Evolutionary conservation across 2,888 invertebrate species (phyloP).

Genomic region (Galerucella pusilla): DNA sequence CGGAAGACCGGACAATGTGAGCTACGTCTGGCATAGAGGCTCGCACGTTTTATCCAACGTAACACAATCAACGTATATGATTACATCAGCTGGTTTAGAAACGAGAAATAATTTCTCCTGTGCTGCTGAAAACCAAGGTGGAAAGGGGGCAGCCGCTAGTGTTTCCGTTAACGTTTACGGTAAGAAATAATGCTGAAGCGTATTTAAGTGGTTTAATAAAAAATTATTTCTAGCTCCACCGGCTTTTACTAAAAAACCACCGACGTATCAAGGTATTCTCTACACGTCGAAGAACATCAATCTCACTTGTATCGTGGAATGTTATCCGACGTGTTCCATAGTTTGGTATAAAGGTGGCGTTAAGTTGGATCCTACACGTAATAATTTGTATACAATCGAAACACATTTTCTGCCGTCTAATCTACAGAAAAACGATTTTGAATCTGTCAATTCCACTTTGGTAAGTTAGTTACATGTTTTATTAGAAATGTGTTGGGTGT

Average conservation of each 20-base stretch:
- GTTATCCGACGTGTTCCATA: conserved; percentile 86
- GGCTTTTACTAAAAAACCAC: conserved; percentile 85
- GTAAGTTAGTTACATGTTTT: conserved; percentile 65
- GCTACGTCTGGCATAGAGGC: conserved; percentile 85
- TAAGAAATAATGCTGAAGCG: conserved; percentile 57
- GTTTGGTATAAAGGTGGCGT: conserved; percentile 85
- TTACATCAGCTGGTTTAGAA: conserved; percentile 85
- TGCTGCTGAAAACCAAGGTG: conserved; percentile 86
- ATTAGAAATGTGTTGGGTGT: too few species aligned
- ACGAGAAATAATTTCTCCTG: conserved; percentile 92
- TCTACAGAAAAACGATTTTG: conserved; percentile 85
- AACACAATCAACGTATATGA: conserved; percentile 80
- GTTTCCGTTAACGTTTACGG: conserved; percentile 78
- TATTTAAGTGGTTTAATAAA: too few species aligned
- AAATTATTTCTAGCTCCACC: conserved; percentile 78
- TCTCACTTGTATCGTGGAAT: conserved; percentile 89
- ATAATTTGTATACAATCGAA: conserved; percentile 75
- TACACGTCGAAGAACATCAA: conserved; percentile 77
- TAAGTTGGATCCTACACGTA: conserved; percentile 71
- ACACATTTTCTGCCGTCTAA: conserved; percentile 78
- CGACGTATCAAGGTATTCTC: conserved; percentile 82
- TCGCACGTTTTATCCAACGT: conserved; percentile 80
- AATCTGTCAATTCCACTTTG: conserved; percentile 88
- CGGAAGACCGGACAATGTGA: conserved; percentile 81
- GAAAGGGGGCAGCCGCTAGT: conserved; percentile 77